These are phyloP conservation scores for Pammene fasciana DNA, from an alignment of 2,888 invertebrate species.

Conservation along the genomic window DNA sequence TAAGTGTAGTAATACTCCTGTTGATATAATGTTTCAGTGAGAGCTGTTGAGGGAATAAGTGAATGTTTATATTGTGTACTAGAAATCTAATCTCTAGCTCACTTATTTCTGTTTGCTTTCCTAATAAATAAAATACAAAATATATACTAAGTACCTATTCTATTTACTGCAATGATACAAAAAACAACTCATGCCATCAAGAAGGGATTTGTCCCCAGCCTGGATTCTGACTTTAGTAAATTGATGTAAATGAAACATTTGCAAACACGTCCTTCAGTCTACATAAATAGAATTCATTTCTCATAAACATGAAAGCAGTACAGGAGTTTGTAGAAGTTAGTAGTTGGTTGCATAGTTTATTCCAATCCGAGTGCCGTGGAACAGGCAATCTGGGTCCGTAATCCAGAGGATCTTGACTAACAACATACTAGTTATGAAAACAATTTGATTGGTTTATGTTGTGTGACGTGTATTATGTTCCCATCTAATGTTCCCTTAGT, in stretches of 20 bases:
- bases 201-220: slow-evolving; percentile 9
- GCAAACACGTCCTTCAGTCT: not conserved
- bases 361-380: slow-evolving; percentile 12
- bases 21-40: too few relatives aligned
- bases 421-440: slow-evolving; percentile 11
- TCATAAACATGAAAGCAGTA: not conserved
- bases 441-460: slow-evolving; percentile 15
- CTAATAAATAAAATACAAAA: too few relatives aligned
- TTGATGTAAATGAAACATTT: not conserved
- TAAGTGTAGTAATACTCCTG: too few relatives aligned
- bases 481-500: not conserved
- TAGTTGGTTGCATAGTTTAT: slow-evolving; percentile 16
- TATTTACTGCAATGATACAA: not conserved
- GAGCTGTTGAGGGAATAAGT: too few relatives aligned
- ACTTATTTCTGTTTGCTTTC: too few relatives aligned
- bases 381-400: slow-evolving; percentile 17
- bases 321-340: not conserved
- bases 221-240: slow-evolving; percentile 9
- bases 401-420: slow-evolving; percentile 27
- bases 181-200: not conserved
- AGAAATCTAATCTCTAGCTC: too few relatives aligned
- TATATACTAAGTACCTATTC: too few relatives aligned
- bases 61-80: too few relatives aligned
- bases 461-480: not conserved
- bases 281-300: not conserved